Conservation (phyloP, 2,888 invertebrate genomes). For the Polyommatus iphigenia region DNA sequence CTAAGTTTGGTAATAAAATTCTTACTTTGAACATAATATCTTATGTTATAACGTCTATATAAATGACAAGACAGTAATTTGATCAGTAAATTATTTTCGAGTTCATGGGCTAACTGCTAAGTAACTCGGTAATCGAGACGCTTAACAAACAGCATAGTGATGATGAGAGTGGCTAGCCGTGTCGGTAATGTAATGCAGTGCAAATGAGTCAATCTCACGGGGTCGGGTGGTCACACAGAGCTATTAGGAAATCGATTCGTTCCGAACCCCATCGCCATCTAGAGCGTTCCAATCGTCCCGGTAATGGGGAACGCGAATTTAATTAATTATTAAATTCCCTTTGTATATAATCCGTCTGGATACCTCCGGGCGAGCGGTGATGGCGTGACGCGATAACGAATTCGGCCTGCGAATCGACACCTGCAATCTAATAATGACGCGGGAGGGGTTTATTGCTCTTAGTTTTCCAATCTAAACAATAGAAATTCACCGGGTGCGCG, state of each 20-base stretch:
- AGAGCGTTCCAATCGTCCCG: conserved; percentile 51
- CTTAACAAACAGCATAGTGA: conserved; percentile 52
- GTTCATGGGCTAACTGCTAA: too few relatives aligned
- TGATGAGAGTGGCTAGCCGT: conserved; percentile 77
- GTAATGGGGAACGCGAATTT: conserved; percentile 50
- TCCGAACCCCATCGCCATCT: conserved; percentile 50
- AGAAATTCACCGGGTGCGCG: conserved; percentile 78
- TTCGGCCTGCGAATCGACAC: conserved; percentile 48
- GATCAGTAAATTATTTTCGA: too few relatives aligned
- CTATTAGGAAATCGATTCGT: conserved; percentile 78
- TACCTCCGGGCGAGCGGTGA: conserved; percentile 15
- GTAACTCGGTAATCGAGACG: too few relatives aligned
- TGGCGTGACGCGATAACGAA: conserved; percentile 33
- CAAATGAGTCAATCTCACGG: conserved; percentile 80
- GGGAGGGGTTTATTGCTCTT: conserved; percentile 70
- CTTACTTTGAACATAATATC: too few relatives aligned
- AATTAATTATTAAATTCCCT: conserved; percentile 48
- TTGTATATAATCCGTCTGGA: conserved; percentile 38
- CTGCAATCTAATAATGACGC: conserved; percentile 66
- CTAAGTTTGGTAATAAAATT: too few relatives aligned
- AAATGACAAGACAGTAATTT: too few relatives aligned
- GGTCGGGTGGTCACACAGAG: conserved; percentile 62
- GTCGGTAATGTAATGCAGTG: conserved; percentile 79
- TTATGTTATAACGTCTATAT: too few relatives aligned
- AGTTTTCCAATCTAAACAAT: conserved; percentile 81